Evolutionary conservation across 2,113 vertebrate species (phyloP).

Genomic region (Cynopterus brachyotis): DNA sequence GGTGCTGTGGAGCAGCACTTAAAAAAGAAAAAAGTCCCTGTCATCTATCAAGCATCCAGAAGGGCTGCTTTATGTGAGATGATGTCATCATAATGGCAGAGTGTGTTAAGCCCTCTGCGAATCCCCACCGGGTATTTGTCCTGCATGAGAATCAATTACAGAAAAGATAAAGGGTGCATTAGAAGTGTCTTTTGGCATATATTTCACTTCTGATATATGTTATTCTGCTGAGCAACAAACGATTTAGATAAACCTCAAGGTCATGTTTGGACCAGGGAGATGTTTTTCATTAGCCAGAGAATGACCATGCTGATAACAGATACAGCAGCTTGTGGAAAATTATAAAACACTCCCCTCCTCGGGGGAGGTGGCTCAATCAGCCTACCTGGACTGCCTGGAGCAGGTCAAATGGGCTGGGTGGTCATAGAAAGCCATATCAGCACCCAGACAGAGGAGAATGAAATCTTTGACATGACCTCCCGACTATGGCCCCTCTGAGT

Average conservation of each 20-base stretch:
- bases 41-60: conserved; percentile 68
- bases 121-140: conserved; percentile 78
- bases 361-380: not conserved
- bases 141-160: conserved; percentile 82
- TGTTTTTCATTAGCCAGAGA: conserved; percentile 80
- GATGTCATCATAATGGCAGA: conserved; percentile 76
- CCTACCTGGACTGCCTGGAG: conserved; percentile 19
- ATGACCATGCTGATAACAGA: conserved; percentile 73
- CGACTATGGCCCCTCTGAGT: conserved; percentile 60
- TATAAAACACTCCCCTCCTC: conserved; percentile 1
- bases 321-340: conserved; percentile 72
- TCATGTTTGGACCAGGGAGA: conserved; percentile 72
- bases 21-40: conserved; percentile 40
- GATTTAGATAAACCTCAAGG: conserved; percentile 80
- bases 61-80: conserved; percentile 75
- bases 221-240: conserved; percentile 74
- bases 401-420: fast-evolving
- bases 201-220: conserved; percentile 81
- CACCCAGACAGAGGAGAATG: conserved; percentile 51
- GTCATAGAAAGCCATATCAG: conserved; percentile 49
- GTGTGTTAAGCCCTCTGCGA: conserved; percentile 60
- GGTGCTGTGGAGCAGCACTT: conserved; percentile 57
- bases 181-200: conserved; percentile 76
- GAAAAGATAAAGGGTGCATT: conserved; percentile 74
- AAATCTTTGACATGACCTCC: conserved; percentile 57